Evolutionary conservation across 2,113 vertebrate genomes (phyloP).

Genomic region (Haliaeetus leucogaster): DNA sequence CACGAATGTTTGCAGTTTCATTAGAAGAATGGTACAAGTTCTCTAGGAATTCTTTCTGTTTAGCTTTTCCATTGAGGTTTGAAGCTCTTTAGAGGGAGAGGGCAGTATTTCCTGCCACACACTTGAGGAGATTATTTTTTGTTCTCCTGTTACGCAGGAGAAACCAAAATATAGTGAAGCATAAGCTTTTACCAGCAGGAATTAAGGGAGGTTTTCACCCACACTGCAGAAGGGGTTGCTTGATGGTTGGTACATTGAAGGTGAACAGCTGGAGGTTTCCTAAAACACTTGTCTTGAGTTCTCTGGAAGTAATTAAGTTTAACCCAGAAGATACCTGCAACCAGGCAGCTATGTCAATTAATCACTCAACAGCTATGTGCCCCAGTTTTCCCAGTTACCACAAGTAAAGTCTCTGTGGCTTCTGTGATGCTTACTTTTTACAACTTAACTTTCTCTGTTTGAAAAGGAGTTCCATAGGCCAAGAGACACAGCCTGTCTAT

Average conservation of each 20-base stretch:
- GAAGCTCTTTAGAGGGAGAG: neutral
- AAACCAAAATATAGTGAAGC: neutral
- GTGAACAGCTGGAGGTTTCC: neutral
- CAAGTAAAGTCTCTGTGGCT: neutral
- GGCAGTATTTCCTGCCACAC: neutral
- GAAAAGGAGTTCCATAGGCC: neutral
- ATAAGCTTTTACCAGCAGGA: neutral
- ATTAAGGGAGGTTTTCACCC: neutral
- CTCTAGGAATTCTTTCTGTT: neutral
- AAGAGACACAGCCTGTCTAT: neutral
- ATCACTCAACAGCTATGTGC: neutral
- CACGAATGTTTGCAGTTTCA: neutral
- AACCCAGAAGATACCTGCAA: neutral
- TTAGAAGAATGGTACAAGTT: neutral
- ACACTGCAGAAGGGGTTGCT: neutral
- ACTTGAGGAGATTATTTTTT: neutral
- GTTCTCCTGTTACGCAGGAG: neutral
- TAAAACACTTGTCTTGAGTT: neutral
- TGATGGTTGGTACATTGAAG: neutral
- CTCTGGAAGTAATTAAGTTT: neutral
- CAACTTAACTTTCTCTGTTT: neutral
- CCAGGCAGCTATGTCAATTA: neutral
- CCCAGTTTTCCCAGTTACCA: neutral
- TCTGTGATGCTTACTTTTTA: neutral
- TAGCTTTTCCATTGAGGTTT: neutral